A percentile compares a stretch with the other conserved stretches of the same genome.
These are phyloP conservation scores for Protaetia brevitarsis DNA, from an alignment of 1,140 invertebrate species.

Conservation along the genomic window DNA sequence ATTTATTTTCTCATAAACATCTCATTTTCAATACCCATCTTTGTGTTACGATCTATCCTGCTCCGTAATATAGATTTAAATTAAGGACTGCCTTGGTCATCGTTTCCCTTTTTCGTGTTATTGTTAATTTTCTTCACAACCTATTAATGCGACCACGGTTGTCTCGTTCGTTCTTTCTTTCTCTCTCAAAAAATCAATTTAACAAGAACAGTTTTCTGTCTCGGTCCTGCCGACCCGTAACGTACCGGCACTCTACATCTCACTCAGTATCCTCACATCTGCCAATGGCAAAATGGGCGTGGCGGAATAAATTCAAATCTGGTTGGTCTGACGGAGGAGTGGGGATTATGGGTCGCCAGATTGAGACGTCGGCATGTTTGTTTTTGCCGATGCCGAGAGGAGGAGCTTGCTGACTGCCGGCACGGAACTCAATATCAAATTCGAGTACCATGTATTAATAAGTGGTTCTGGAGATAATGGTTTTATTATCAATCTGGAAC, in stretches of 20 bases:
- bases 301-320: constrained; percentile 27
- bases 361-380: constrained; percentile 46
- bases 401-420: constrained; percentile 8
- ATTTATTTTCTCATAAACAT: constrained; percentile 9
- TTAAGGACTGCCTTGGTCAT: background rate
- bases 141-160: background rate
- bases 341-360: constrained; percentile 33
- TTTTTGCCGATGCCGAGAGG: constrained; percentile 41
- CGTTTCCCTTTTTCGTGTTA: background rate
- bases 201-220: constrained; percentile 8
- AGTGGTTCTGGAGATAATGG: constrained; percentile 41
- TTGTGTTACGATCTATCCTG: background rate
- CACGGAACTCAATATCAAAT: constrained; percentile 38
- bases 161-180: constrained; percentile 2
- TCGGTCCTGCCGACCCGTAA: constrained; percentile 27
- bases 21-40: background rate
- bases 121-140: background rate
- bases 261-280: constrained; percentile 33
- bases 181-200: constrained; percentile 26
- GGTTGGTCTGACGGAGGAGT: constrained; percentile 32
- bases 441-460: constrained; percentile 40
- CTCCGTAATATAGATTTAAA: background rate
- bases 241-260: constrained; percentile 32
- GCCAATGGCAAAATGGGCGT: constrained; percentile 40
- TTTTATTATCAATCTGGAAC: constrained; percentile 35